These are phyloP conservation scores for Brienomyrus longianalis DNA, from an alignment of 2,113 vertebrate genomes.

Conservation along the genomic window DNA sequence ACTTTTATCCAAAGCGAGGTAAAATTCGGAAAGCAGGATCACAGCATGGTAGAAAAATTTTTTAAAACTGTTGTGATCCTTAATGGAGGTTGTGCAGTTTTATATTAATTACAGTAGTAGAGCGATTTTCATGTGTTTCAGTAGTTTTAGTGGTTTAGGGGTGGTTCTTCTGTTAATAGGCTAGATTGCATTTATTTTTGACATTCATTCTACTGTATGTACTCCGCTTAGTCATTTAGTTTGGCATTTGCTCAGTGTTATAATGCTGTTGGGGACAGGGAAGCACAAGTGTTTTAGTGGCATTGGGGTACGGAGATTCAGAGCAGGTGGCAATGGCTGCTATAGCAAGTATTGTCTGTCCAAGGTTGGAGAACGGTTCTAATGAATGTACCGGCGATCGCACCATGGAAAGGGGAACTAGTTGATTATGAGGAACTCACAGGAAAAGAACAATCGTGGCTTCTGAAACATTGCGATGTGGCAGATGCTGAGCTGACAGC, in stretches of 20 bases:
- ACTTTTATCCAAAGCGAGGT: background rate
- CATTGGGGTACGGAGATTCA: background rate
- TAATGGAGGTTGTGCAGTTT: background rate
- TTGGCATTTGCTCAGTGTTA: background rate
- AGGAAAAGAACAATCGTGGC: background rate
- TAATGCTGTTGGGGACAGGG: background rate
- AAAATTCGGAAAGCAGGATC: background rate
- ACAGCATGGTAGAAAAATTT: no score
- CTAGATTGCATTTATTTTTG: background rate
- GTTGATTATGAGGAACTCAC: background rate
- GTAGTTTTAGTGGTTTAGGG: background rate
- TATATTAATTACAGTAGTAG: background rate
- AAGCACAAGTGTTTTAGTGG: background rate
- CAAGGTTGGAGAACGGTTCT: background rate
- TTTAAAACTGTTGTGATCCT: background rate
- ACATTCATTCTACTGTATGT: background rate
- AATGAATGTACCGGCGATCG: background rate
- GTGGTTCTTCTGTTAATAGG: background rate
- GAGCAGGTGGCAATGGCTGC: background rate
- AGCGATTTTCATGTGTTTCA: background rate
- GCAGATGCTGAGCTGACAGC: no score
- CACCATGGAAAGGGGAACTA: background rate
- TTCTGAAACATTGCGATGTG: background rate
- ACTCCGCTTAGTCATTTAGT: background rate
- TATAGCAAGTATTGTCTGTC: background rate